Conservation (phyloP, 2,113 vertebrate genomes). For the Mandrillus leucophaeus region DNA sequence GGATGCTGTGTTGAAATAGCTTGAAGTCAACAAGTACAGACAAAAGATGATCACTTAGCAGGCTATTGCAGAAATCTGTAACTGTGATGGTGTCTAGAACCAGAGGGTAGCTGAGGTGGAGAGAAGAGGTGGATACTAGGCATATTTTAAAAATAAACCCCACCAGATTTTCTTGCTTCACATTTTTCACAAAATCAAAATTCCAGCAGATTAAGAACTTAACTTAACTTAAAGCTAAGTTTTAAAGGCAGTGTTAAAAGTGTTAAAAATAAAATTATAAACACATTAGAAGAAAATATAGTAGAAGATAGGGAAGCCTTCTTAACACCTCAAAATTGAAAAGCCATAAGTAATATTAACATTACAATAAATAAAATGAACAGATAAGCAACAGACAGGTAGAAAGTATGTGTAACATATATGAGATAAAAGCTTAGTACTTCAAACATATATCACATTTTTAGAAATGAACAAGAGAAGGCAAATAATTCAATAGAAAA, state of each 20-base stretch:
- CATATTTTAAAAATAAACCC: not conserved
- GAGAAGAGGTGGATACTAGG: not conserved
- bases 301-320: not conserved
- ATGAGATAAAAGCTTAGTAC: not conserved
- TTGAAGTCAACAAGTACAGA: not conserved
- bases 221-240: not conserved
- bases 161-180: not conserved
- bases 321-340: not conserved
- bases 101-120: not conserved
- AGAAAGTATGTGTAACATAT: not conserved
- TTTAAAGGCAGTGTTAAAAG: not conserved
- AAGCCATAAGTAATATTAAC: not conserved
- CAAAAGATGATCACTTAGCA: not conserved
- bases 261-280: not conserved
- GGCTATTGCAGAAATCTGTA: not conserved
- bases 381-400: not conserved
- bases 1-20: not conserved
- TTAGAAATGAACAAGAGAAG: not conserved
- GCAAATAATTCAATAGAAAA: not conserved
- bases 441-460: not conserved
- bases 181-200: not conserved
- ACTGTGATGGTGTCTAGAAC: not conserved
- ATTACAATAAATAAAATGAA: not conserved
- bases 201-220: not conserved
- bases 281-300: not conserved